phyloP scores from a whole-genome alignment of 2,113 vertebrate species.

The Chlorocebus sabaeus region DNA sequence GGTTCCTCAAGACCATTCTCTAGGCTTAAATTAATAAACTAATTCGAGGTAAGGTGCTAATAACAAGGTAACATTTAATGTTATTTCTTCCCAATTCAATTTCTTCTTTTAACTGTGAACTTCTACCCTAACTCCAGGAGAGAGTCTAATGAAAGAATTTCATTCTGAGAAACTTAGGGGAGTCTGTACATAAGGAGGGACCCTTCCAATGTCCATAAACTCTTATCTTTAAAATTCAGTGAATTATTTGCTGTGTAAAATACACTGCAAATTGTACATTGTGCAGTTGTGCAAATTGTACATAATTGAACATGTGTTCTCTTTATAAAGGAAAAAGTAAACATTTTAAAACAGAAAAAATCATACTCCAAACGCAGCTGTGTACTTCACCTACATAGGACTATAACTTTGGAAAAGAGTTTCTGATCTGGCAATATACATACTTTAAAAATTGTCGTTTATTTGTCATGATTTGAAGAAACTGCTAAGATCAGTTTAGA shows the following conservation, averaged over 20 bases:
- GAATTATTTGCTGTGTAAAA: neutral
- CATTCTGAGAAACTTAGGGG: neutral
- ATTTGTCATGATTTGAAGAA: neutral
- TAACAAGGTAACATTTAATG: neutral
- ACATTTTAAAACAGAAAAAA: conserved; percentile 8
- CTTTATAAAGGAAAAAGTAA: conserved; percentile 21
- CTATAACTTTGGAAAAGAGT: neutral
- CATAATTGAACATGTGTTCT: neutral
- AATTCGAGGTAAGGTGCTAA: neutral
- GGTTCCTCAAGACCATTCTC: neutral
- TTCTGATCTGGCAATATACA: neutral
- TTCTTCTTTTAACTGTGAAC: conserved; percentile 32
- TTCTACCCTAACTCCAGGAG: neutral
- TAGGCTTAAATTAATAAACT: conserved; percentile 5
- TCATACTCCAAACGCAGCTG: neutral
- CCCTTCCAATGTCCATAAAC: neutral
- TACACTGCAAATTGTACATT: no score
- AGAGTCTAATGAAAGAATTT: neutral
- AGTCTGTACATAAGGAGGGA: neutral
- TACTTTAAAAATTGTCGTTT: neutral
- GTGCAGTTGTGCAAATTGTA: neutral
- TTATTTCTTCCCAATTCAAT: neutral
- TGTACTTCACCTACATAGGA: neutral
- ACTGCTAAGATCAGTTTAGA: neutral
- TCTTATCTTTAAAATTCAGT: neutral